A percentile compares a stretch with the other conserved stretches of the same genome.
These are phyloP conservation scores for Blomia tropicalis DNA, from an alignment of 2,888 invertebrate genomes.

Conservation along the genomic window DNA sequence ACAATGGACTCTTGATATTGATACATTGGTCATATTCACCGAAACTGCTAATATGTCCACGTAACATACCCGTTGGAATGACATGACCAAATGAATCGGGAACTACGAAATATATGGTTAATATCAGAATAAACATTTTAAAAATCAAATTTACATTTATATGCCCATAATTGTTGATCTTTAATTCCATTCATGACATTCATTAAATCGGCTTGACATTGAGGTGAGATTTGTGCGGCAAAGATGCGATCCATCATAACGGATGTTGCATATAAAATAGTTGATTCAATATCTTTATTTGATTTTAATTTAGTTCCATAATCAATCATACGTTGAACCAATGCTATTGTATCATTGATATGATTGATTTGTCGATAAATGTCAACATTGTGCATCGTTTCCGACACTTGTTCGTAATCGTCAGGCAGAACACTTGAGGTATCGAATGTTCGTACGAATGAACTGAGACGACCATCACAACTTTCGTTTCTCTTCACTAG, in stretches of 20 bases:
- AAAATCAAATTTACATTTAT: neutral
- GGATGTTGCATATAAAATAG: neutral
- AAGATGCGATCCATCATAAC: neutral
- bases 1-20: neutral
- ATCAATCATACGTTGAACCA: neutral
- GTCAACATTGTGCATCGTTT: neutral
- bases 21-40: conserved; percentile 10
- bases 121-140: neutral
- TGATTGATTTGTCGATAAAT: neutral
- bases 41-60: neutral
- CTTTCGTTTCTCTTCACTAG: no score
- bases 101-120: conserved; percentile 1
- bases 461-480: neutral
- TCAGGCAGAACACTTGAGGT: neutral
- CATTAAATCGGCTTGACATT: neutral
- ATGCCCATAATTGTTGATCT: neutral
- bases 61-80: neutral
- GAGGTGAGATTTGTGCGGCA: neutral
- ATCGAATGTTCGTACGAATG: neutral
- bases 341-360: neutral
- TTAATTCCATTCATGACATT: neutral
- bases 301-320: neutral
- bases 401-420: neutral
- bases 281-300: neutral
- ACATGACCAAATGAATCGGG: conserved; percentile 4